phyloP scores from a whole-genome alignment of 2,888 invertebrate genomes.

The Bombylius major region DNA sequence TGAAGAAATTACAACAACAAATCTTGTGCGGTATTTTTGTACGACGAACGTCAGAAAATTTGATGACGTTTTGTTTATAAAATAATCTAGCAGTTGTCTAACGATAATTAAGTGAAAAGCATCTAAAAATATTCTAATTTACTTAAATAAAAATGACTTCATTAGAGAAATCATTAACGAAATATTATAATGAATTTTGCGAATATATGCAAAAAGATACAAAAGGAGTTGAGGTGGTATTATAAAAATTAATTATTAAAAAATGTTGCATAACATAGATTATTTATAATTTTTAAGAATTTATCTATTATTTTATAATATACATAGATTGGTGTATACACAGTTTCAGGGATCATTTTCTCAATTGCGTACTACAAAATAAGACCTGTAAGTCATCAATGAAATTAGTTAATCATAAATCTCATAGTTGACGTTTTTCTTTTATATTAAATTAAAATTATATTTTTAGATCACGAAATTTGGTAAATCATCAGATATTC shows the following conservation, averaged over 20 bases:
- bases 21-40: too few relatives aligned
- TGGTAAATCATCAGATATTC: conserved; percentile 44
- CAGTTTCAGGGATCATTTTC: conserved; percentile 11
- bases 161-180: neutral
- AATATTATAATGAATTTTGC: conserved; percentile 8
- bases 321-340: conserved; percentile 13
- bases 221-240: conserved; percentile 12
- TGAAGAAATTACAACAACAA: too few relatives aligned
- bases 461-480: conserved; percentile 47
- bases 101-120: too few relatives aligned
- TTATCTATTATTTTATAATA: neutral
- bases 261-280: neutral
- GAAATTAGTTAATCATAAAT: neutral
- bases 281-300: neutral
- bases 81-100: too few relatives aligned
- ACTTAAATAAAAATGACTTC: neutral
- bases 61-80: too few relatives aligned
- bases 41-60: too few relatives aligned
- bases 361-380: conserved; percentile 11
- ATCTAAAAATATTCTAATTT: too few relatives aligned
- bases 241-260: neutral
- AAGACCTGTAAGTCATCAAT: conserved; percentile 7
- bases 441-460: neutral
- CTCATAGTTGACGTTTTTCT: neutral
- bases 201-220: conserved; percentile 14